These are phyloP conservation scores for Sipha flava DNA, from an alignment of 1,140 invertebrate species.

Conservation along the genomic window DNA sequence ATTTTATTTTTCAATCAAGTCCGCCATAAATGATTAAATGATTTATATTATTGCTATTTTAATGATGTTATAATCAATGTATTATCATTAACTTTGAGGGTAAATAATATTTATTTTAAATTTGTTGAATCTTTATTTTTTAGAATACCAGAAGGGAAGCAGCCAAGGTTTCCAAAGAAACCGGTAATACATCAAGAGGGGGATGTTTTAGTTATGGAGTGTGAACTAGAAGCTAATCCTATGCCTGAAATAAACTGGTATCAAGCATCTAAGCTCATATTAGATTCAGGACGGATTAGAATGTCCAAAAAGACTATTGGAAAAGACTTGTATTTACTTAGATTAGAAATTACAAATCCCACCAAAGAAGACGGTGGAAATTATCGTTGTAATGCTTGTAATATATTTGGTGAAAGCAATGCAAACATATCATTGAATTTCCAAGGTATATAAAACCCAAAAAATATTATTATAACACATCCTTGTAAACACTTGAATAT, in stretches of 20 bases:
- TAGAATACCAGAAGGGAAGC: slow-evolving; percentile 90
- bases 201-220: slow-evolving; percentile 90
- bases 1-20: too few species aligned
- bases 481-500: background rate
- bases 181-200: slow-evolving; percentile 93
- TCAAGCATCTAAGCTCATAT: slow-evolving; percentile 73
- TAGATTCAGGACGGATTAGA: slow-evolving; percentile 70
- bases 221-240: slow-evolving; percentile 87
- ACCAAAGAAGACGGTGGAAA: slow-evolving; percentile 91
- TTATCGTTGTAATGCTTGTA: slow-evolving; percentile 97
- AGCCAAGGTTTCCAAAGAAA: slow-evolving; percentile 93
- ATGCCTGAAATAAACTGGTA: slow-evolving; percentile 93
- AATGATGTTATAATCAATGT: too few species aligned
- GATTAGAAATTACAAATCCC: slow-evolving; percentile 87
- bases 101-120: too few species aligned
- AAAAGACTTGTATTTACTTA: slow-evolving; percentile 83
- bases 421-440: slow-evolving; percentile 99
- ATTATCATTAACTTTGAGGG: too few species aligned
- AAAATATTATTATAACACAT: background rate
- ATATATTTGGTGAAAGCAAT: slow-evolving; percentile 96
- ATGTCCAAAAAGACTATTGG: slow-evolving; percentile 75
- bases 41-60: too few species aligned
- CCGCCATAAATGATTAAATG: too few species aligned
- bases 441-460: slow-evolving; percentile 65
- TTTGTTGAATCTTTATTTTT: background rate